Evolutionary conservation across 2,113 vertebrate species (phyloP).

Genomic region (Leptosomus discolor): DNA sequence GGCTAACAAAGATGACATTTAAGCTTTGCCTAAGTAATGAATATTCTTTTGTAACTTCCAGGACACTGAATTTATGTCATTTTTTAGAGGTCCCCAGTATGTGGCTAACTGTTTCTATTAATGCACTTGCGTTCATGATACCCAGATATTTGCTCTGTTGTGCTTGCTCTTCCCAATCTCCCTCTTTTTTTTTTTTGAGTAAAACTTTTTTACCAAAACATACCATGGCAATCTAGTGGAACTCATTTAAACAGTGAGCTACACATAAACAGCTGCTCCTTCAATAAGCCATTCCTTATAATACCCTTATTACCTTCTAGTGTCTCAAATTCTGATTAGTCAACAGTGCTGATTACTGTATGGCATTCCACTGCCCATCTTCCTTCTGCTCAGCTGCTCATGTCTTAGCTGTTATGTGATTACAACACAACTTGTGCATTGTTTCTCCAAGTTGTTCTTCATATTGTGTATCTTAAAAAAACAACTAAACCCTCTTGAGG

Average conservation of each 20-base stretch:
- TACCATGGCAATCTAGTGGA: conserved; percentile 76
- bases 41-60: conserved; percentile 66
- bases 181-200: conserved; percentile 44
- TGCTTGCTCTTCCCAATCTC: conserved; percentile 30
- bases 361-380: conserved; percentile 94
- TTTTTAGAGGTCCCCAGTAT: conserved; percentile 27
- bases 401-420: conserved; percentile 80
- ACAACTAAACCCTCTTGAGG: conserved; percentile 41
- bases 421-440: conserved; percentile 93
- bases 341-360: conserved; percentile 97
- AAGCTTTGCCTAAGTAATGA: conserved; percentile 59
- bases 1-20: conserved; percentile 57
- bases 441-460: conserved; percentile 84
- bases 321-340: conserved; percentile 98
- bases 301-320: conserved; percentile 95
- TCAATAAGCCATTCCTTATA: conserved; percentile 96
- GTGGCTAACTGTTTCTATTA: conserved; percentile 28
- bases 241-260: conserved; percentile 80
- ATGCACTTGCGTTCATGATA: conserved; percentile 4
- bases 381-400: conserved; percentile 94
- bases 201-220: conserved; percentile 78
- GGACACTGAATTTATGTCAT: conserved; percentile 25
- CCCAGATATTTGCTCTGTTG: conserved; percentile 48
- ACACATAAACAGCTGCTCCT: conserved; percentile 98
- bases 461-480: conserved; percentile 76